Conservation (phyloP, 2,797 vertebrate genomes). For the Sebastes cheni region DNA sequence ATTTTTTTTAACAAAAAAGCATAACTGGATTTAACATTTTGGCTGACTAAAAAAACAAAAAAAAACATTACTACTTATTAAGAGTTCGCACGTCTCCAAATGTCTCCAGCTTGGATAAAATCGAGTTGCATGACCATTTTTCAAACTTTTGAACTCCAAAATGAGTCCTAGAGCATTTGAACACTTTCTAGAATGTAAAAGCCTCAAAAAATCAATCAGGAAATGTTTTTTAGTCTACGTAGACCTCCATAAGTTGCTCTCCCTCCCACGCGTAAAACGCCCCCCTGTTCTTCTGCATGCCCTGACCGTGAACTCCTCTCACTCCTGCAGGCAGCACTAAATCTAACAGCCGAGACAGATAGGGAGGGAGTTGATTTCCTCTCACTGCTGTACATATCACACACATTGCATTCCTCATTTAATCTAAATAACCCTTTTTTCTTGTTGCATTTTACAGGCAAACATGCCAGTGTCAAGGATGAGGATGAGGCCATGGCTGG, state of each 20-base stretch:
- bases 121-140: neutral
- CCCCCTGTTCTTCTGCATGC: neutral
- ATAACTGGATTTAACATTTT: too few species aligned
- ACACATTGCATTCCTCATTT: neutral
- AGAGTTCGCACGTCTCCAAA: neutral
- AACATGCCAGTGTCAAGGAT: conserved; percentile 83
- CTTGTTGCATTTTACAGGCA: conserved; percentile 30
- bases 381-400: neutral
- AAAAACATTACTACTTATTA: too few species aligned
- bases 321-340: neutral
- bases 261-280: conserved; percentile 19
- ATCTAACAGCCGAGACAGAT: neutral
- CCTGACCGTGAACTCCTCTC: conserved; percentile 39
- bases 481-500: conserved; percentile 86
- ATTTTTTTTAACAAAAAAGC: too few species aligned
- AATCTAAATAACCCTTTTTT: conserved; percentile 1
- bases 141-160: neutral
- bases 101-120: neutral
- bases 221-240: neutral
- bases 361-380: neutral
- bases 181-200: neutral
- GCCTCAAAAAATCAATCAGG: neutral
- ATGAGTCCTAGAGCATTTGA: neutral
- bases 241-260: neutral
- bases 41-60: too few species aligned